Evolutionary conservation across 2,113 vertebrate genomes (phyloP), one percentile per base, ranked within the genome.

Genomic region (Prolemur simus): DNA sequence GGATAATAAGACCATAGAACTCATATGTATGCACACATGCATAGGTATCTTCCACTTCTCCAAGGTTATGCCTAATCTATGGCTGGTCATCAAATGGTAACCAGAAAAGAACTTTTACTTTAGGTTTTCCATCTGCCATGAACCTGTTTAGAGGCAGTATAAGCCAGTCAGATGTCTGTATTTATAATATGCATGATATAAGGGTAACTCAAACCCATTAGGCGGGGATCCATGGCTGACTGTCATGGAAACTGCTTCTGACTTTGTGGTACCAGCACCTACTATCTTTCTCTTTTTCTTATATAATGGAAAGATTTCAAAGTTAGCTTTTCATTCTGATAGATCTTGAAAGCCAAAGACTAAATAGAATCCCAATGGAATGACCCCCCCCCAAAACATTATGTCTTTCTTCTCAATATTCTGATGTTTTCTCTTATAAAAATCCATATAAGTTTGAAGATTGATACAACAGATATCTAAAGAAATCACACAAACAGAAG

Each of bases 351-450:
- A 88, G 8, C 23, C 66, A 63, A 58, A 94, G 95, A 47, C 64
- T n/a, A 47, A 91, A n/a, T 52, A 91, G 42, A 94, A 71, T 78
- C 27, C 12, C 42, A 60, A 4, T 34, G 42, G 37, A 95, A 85
- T 68, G 85, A 92, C 2, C 32, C 10, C 23, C 56, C 45, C n/a
- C n/a, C n/a, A n/a, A 81, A 81, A 21, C 20, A 21, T 77, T 45
- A 0, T 85, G 23, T 69, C 10, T 64, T 83, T 86, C 58, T 78
- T 71, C 21, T 92, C 32, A 63, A 3, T 71, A 78, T 58, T 60
- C 58, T 92, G 64, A 82, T 86, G 34, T 78, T 96, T 96, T 80
- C 45, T 88, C 52, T 93, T 54, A 90, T 37, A 37, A 60, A 76
- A 37, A 42, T 34, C 74, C 20, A 32, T 68, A 10, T 56, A 64